phyloP scores from a whole-genome alignment of 2,113 vertebrate genomes.

The Syngnathus typhle region DNA sequence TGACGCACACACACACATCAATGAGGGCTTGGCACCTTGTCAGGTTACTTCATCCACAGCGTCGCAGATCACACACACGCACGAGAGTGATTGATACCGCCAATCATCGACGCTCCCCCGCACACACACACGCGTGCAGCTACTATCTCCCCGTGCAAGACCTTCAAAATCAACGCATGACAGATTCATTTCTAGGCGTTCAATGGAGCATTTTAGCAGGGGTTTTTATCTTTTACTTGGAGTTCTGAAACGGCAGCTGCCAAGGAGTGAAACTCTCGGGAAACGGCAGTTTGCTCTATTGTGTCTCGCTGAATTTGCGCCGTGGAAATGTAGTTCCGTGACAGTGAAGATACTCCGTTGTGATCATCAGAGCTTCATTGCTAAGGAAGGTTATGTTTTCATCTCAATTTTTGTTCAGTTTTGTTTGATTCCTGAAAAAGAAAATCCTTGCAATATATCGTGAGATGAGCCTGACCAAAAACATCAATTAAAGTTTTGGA shows the following conservation, averaged over 20 bases:
- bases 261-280: conserved; percentile 9
- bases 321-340: background rate
- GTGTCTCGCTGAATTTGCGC: conserved; percentile 8
- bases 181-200: conserved; percentile 18
- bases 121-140: conserved; percentile 6
- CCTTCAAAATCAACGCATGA: conserved; percentile 3
- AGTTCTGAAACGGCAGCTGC: conserved; percentile 11
- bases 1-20: conserved; percentile 45
- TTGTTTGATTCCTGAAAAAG: background rate
- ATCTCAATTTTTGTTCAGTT: background rate
- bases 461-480: background rate
- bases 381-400: conserved; percentile 1
- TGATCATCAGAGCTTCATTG: conserved; percentile 4
- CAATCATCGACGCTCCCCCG: conserved; percentile 23
- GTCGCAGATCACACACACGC: conserved; percentile 32
- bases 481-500: background rate
- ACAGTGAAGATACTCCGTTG: conserved; percentile 5
- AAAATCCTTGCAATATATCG: background rate
- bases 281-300: conserved; percentile 11
- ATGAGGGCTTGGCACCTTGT: conserved; percentile 26
- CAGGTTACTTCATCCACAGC: conserved; percentile 49
- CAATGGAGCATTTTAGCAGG: conserved; percentile 11
- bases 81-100: conserved; percentile 34
- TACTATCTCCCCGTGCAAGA: conserved; percentile 1
- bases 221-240: conserved; percentile 6